Evolutionary conservation across 2,113 vertebrate species (phyloP), one percentile per base, ranked within the genome.

Genomic region (Tetrax tetrax): DNA sequence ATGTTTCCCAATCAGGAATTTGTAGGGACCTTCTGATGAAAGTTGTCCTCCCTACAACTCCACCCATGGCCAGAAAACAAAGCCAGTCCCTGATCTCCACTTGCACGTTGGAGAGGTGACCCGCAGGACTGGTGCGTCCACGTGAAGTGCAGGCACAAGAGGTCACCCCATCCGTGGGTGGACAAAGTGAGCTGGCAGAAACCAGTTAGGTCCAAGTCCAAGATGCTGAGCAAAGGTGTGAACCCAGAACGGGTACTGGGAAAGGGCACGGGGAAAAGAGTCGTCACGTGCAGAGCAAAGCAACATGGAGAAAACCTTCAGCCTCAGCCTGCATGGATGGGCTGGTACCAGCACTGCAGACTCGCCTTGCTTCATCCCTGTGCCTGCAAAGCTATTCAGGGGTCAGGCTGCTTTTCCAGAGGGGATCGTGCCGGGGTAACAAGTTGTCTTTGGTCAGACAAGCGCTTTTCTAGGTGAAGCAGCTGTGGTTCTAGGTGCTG

Each of bases 81-180:
- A 41, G 48, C 41, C 29, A 38, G 22, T 23, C 15, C 23, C 12
- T 12, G 7, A 10, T 38, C 18, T 54, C 38, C 28, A 10, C 7
- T 5, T 13, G n/a, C 19, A 7, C 12, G 4, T 23, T 25, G 23
- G 35, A 7, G 5, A 14, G 38, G 38, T 0, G 5, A 28, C 47
- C 27, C 7, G 1, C 2, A 3, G 29, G 37, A 21, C 18, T 50
- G 54, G 31, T 13, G 29, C 24, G 56, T 53, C 74, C 28, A 24
- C 1, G 17, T 5, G 37, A 43, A 9, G 27, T 27, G 45, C 22
- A 53, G 56, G 37, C 37, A 22, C 5, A 18, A 61, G 64, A 28
- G 20, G 12, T 12, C 3, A 14, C 16, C 43, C 17, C 50, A 27
- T 13, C 70, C n/a, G 11, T 5, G 18, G 25, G 33, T 10, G 45